Evolutionary conservation across 2,888 invertebrate species (phyloP).

Genomic region (Xanthorhoe designata): DNA sequence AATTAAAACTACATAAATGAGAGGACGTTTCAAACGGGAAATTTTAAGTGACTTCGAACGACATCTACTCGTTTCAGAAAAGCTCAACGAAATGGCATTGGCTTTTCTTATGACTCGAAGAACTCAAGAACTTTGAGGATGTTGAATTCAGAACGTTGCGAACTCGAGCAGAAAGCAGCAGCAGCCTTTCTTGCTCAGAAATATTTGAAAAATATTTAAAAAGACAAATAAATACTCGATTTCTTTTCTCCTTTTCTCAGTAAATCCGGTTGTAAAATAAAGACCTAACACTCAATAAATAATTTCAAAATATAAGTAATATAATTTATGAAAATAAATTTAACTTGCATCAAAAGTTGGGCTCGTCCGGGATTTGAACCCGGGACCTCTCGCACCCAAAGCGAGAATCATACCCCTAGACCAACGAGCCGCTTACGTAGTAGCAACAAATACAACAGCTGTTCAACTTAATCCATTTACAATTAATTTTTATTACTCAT

Average conservation of each 20-base stretch:
- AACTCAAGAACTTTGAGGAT: neutral
- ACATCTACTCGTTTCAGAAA: conserved; percentile 35
- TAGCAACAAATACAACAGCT: neutral
- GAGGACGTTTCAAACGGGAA: conserved; percentile 70
- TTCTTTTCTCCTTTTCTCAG: neutral
- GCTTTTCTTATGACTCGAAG: conserved; percentile 14
- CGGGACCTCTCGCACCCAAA: conserved; percentile 86
- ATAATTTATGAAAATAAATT: neutral
- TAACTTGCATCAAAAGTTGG: conserved; percentile 72
- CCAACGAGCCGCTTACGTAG: conserved; percentile 73
- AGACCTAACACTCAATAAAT: neutral
- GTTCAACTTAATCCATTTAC: neutral
- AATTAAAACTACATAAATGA: conserved; percentile 85
- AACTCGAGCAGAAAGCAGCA: no score
- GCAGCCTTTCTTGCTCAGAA: no score
- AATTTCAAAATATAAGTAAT: neutral
- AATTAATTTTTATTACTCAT: no score
- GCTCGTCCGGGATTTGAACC: conserved; percentile 84
- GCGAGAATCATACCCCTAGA: conserved; percentile 86
- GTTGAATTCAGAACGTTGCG: neutral
- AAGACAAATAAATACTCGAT: no score
- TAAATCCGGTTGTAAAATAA: neutral
- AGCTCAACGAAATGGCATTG: conserved; percentile 19
- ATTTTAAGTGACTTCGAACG: conserved; percentile 45
- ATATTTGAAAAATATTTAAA: no score